Evolutionary conservation across 1,140 invertebrate genomes (phyloP).

Genomic region (Drosophila repleta): DNA sequence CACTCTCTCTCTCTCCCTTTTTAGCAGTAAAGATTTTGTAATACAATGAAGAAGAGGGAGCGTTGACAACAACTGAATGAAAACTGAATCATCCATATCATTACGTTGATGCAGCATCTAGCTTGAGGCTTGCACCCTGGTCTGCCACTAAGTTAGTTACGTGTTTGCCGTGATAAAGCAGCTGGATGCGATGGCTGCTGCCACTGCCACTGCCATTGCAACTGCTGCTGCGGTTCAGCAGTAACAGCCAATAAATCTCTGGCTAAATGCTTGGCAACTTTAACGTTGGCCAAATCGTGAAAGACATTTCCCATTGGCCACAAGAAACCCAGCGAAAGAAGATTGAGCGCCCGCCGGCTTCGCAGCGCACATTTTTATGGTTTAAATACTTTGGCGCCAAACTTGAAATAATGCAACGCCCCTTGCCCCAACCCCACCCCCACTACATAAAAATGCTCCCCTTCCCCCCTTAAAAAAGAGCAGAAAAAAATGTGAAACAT

Average conservation of each 20-base stretch:
- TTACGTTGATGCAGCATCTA: slow-evolving; percentile 41
- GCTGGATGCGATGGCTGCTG: neutral
- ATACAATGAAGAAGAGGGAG: slow-evolving; percentile 38
- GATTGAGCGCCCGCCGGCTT: slow-evolving; percentile 34
- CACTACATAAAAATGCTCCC: slow-evolving; percentile 50
- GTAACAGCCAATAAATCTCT: slow-evolving; percentile 65
- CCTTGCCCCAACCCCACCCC: neutral
- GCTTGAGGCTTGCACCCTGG: neutral
- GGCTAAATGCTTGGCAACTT: slow-evolving; percentile 62
- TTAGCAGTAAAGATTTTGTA: slow-evolving; percentile 37
- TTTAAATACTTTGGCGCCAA: slow-evolving; percentile 64
- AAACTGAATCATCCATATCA: slow-evolving; percentile 52
- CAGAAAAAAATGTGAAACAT: slow-evolving; percentile 24
- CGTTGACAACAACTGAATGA: slow-evolving; percentile 53
- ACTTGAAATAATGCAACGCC: slow-evolving; percentile 65
- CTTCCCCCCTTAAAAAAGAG: too few species aligned
- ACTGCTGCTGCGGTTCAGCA: slow-evolving; percentile 17
- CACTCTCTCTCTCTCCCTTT: neutral
- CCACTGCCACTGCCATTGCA: neutral
- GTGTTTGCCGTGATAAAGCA: slow-evolving; percentile 56
- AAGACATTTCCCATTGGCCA: slow-evolving; percentile 50
- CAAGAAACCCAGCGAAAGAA: slow-evolving; percentile 3
- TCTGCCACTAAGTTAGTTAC: slow-evolving; percentile 33
- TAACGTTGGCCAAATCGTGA: slow-evolving; percentile 51
- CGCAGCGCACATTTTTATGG: slow-evolving; percentile 55